These are phyloP conservation scores for Chelmon rostratus DNA, from an alignment of 2,797 vertebrate genomes.

Conservation along the genomic window DNA sequence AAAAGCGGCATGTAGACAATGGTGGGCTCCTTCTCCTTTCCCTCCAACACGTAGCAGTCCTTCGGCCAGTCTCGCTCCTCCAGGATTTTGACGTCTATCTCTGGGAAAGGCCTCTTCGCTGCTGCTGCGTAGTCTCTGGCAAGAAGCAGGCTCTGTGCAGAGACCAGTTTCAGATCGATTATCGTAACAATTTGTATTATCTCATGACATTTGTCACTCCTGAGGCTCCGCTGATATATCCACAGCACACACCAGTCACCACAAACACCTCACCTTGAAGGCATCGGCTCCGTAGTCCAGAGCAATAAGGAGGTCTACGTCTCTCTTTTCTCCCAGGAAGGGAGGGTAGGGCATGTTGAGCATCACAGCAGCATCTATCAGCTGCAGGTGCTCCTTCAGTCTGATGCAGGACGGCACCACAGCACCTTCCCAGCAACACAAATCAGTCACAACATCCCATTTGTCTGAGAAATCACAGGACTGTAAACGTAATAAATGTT, in stretches of 20 bases:
- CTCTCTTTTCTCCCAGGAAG: slow-evolving; percentile 47
- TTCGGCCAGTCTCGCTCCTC: slow-evolving; percentile 65
- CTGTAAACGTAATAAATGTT: not conserved
- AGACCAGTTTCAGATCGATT: not conserved
- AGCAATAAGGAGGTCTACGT: slow-evolving; percentile 36
- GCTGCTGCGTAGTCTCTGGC: slow-evolving; percentile 60
- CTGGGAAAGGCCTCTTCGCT: slow-evolving; percentile 70
- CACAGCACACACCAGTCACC: not conserved
- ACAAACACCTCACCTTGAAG: slow-evolving; percentile 16
- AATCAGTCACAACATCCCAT: not conserved
- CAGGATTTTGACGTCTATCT: slow-evolving; percentile 54
- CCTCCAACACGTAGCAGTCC: slow-evolving; percentile 74
- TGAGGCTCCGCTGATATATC: not conserved
- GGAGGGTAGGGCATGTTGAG: slow-evolving; percentile 34
- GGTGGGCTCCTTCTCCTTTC: slow-evolving; percentile 54
- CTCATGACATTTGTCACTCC: not conserved
- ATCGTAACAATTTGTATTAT: not conserved
- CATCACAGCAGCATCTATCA: slow-evolving; percentile 31
- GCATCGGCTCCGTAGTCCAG: slow-evolving; percentile 14
- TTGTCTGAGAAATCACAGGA: not conserved
- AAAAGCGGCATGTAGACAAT: slow-evolving; percentile 59
- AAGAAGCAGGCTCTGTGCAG: slow-evolving; percentile 65
- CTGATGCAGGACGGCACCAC: slow-evolving; percentile 21
- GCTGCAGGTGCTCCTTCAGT: slow-evolving; percentile 5
- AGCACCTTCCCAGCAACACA: slow-evolving; percentile 17